Evolutionary conservation across 2,113 vertebrate species (phyloP), one percentile per base, ranked within the genome.

Genomic region (Ardeotis arabs): DNA sequence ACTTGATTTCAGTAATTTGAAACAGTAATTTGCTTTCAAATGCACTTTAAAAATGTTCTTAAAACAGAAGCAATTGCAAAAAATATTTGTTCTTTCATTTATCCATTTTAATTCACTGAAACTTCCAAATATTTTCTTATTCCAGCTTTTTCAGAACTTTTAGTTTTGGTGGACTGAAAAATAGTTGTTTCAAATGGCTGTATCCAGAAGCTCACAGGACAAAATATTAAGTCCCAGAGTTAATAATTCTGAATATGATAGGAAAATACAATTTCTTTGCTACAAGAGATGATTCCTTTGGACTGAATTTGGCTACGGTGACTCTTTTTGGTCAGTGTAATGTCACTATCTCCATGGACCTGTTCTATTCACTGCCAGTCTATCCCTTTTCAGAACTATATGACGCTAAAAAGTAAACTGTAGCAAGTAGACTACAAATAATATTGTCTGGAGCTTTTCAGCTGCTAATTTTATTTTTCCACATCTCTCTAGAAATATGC

Each of bases 1-100:
- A 31, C 1, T 73, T 44, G 2, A 55, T 74, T 72, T 84, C 41
- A 68, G 7, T 52, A 73, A 70, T 56, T 74, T 41, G 12, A 70
- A 93, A n/a, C 2, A 66, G 47, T 37, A 0, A 20, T 64, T 62
- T 75, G 9, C 4, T 83, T 89, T 78, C 45, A 82, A 85, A 55
- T 49, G 4, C 14, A 16, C 7, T 41, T 91, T 67, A 70, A 60
- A 82, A 52, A 52, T 29, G 1, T 55, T 72, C 49, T 59, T 80
- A 50, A 73, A 84, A 59, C 0, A 0, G 3, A 53, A 52, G 2
- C 2, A 72, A 59, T 4, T 10, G 0, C 14, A 77, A 88, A 53
- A 78, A 66, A 69, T 9, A 33, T 20, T 44, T 67, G 7, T 49
- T 35, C 27, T 22, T 5, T 63, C 10, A 35, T 59, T 31, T 70